Base-by-base conservation (phyloP, 1,140 invertebrate species). In the Kradibia gibbosae region DNA sequence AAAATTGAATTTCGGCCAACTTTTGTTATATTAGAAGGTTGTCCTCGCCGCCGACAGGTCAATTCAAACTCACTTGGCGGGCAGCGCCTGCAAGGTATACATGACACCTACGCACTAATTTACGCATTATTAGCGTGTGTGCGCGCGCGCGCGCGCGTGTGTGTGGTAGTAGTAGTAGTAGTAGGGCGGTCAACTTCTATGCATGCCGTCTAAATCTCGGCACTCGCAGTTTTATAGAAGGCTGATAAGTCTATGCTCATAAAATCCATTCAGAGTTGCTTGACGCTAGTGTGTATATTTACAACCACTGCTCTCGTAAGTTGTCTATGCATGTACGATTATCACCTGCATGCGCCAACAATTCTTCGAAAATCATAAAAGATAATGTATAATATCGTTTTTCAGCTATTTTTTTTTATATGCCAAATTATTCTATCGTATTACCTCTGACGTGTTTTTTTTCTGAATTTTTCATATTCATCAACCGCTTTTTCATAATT, bases 301-400 rank as follows among this genome's bases (percentile, higher is more conserved):
- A 22, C 25, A 15, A 50, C 1, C 11, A 28, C 7, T 20, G 39
- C 13, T 17, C 22, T 4, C 34, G 28, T 25, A 34, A 39, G 17
- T 8, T 1, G 39, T 3, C 17, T 20, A 2, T 17, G n/a, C 13
- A 3, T n/a, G 50, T 22, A 20, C 4, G 70, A 48, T 11, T 48
- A 45, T 72, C 70, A 48, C 72, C 25, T 53, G 72, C 72, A 55
- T n/a, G 25, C 45, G 72, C 36, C 70, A 48, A 25, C 42, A 28
- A 74, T 74, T 74, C 45, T 70, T 11, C 45, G 45, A 67, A 77
- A 78, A 78, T 78, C 45, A 78, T 34, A 13, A 8, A 45, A 77
- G 74, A 65, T 62, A 60, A 48, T 60, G 72, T 28, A 74, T 74
- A 74, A 74, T 74, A 74, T 11, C 7, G 39, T 76, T 25, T 77